Percentiles rank a stretch among this genome's conserved stretches.
These are phyloP conservation scores for Candidula unifasciata DNA, from an alignment of 2,888 invertebrate genomes.

Conservation along the genomic window DNA sequence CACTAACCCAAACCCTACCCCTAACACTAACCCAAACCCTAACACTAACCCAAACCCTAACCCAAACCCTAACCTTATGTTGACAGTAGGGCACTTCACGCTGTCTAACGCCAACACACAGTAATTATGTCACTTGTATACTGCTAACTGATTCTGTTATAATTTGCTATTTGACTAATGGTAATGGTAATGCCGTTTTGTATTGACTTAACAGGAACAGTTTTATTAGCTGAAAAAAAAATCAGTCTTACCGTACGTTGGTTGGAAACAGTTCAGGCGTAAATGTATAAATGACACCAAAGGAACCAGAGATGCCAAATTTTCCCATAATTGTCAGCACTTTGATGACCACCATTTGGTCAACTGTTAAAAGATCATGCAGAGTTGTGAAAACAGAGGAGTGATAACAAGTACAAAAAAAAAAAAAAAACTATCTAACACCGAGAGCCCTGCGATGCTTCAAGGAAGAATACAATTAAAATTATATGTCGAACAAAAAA, in stretches of 20 bases:
- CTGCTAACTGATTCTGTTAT: too few species aligned
- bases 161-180: too few species aligned
- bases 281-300: not conserved
- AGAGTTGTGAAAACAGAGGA: not conserved
- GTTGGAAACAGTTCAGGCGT: slow-evolving; percentile 28
- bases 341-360: not conserved
- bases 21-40: too few species aligned
- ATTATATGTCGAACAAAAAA: not conserved
- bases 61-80: too few species aligned
- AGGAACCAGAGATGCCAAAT: slow-evolving; percentile 30
- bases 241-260: slow-evolving; percentile 6
- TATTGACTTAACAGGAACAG: too few species aligned
- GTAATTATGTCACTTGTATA: too few species aligned
- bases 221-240: too few species aligned
- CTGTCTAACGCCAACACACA: too few species aligned
- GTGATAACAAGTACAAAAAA: not conserved
- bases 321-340: slow-evolving; percentile 20
- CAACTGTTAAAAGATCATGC: not conserved
- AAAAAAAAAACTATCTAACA: not conserved
- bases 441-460: not conserved
- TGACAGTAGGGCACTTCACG: too few species aligned
- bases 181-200: too few species aligned
- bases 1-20: too few species aligned
- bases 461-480: not conserved
- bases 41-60: too few species aligned